Conservation (phyloP, 2,888 invertebrate species). For the Eristalinus sepulchralis region DNA sequence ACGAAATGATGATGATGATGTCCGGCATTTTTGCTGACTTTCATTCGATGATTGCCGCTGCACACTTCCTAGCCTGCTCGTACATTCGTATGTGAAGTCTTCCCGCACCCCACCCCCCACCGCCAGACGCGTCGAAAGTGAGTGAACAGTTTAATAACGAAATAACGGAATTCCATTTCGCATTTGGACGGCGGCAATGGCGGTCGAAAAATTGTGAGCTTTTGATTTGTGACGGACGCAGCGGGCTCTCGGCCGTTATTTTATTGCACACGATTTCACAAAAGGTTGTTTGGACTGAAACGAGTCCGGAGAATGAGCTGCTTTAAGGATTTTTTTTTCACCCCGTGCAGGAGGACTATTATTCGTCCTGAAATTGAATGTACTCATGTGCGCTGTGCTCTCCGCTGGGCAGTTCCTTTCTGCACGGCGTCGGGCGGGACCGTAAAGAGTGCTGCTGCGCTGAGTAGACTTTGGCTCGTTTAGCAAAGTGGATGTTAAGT, state of each 20-base stretch:
- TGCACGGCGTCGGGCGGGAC: not conserved
- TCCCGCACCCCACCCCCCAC: not conserved
- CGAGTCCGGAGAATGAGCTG: not conserved
- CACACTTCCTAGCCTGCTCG: constrained; percentile 36
- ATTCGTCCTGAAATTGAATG: constrained; percentile 46
- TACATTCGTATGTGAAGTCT: not conserved
- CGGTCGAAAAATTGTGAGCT: constrained; percentile 39
- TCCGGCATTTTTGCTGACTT: constrained; percentile 57
- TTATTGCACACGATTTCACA: constrained; percentile 67
- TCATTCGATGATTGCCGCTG: constrained; percentile 67
- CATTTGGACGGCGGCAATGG: constrained; percentile 28
- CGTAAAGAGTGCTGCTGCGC: constrained; percentile 16
- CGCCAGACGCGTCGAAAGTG: not conserved
- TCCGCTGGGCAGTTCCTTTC: not conserved
- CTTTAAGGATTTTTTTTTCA: constrained; percentile 7
- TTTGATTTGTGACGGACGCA: constrained; percentile 64
- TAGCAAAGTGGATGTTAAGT: constrained; percentile 81
- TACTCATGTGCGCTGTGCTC: constrained; percentile 16
- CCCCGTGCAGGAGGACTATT: constrained; percentile 13
- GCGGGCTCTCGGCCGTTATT: constrained; percentile 5
- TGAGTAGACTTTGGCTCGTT: constrained; percentile 77
- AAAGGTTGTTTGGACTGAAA: constrained; percentile 48
- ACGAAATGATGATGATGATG: constrained; percentile 56
- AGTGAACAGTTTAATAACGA: constrained; percentile 60
- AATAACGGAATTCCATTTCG: constrained; percentile 60